A percentile compares a stretch with the other conserved stretches of the same genome.
These are phyloP conservation scores for Peromyscus nudipes DNA, from an alignment of 2,797 vertebrate genomes.

Conservation along the genomic window DNA sequence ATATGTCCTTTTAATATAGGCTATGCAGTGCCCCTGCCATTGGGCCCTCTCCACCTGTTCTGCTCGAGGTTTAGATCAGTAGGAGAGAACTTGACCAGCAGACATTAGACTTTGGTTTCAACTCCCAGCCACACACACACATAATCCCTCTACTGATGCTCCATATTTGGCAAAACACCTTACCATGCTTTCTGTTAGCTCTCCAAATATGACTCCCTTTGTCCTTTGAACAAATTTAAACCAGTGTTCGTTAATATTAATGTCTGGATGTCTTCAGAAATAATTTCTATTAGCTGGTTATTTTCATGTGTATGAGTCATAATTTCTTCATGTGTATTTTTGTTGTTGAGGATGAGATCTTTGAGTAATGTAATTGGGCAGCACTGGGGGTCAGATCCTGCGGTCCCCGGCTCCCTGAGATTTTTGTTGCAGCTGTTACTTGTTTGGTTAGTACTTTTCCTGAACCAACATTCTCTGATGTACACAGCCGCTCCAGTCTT, in stretches of 20 bases:
- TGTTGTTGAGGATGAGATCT: not conserved
- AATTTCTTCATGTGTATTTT: constrained; percentile 3
- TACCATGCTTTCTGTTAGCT: not conserved
- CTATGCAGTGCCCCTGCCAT: too few relatives aligned
- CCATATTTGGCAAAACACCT: not conserved
- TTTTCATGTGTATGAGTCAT: not conserved
- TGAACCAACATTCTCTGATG: not conserved
- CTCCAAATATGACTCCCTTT: not conserved
- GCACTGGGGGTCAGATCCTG: not conserved
- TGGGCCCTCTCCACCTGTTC: not conserved
- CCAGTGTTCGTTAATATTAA: not conserved
- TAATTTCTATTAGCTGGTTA: not conserved
- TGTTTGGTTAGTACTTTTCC: constrained; percentile 44
- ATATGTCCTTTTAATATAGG: not conserved
- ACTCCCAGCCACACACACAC: not conserved
- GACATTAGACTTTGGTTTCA: not conserved
- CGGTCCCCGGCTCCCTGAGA: not conserved
- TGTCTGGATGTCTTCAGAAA: not conserved
- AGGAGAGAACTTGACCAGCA: not conserved
- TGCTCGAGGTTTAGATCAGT: not conserved
- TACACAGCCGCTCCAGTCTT: not conserved
- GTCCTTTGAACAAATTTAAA: constrained; percentile 26
- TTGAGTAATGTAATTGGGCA: not conserved
- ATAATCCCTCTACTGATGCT: not conserved
- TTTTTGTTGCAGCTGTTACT: not conserved